Conservation (phyloP, 2,797 vertebrate genomes). For the Phataginus tetradactyla region DNA sequence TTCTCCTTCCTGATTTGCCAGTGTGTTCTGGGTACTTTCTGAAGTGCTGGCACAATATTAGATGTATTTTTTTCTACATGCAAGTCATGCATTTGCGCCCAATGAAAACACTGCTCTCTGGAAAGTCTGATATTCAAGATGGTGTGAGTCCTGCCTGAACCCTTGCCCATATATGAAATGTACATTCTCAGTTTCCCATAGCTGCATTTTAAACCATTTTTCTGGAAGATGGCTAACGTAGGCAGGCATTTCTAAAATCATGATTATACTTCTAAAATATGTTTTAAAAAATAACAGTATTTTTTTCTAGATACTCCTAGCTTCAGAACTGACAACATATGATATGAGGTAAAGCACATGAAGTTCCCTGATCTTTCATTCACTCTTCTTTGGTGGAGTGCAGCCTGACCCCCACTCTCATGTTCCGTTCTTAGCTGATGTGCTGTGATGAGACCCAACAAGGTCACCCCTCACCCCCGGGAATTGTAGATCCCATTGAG, state of each 20-base stretch:
- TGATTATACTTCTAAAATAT: background rate
- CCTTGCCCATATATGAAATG: background rate
- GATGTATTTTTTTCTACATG: background rate
- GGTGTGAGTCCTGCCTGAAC: background rate
- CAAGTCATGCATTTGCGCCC: background rate
- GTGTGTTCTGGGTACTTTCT: background rate
- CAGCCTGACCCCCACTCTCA: rapidly evolving
- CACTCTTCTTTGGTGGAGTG: background rate
- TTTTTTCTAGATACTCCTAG: background rate
- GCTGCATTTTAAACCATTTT: background rate
- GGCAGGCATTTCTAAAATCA: background rate
- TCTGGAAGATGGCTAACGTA: background rate
- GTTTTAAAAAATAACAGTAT: background rate
- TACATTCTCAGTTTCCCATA: background rate
- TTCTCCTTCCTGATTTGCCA: background rate
- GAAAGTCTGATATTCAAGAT: background rate
- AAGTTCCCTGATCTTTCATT: background rate
- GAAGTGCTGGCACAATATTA: background rate
- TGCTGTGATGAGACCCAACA: background rate
- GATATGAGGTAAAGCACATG: background rate
- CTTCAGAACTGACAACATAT: background rate
- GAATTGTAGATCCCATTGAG: background rate
- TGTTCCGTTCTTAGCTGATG: background rate
- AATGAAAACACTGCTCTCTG: background rate
- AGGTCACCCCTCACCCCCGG: rapidly evolving